Evolutionary conservation across 64 coral and sea anemone species (phyloP).

Genomic region (Stylophora pistillata): DNA sequence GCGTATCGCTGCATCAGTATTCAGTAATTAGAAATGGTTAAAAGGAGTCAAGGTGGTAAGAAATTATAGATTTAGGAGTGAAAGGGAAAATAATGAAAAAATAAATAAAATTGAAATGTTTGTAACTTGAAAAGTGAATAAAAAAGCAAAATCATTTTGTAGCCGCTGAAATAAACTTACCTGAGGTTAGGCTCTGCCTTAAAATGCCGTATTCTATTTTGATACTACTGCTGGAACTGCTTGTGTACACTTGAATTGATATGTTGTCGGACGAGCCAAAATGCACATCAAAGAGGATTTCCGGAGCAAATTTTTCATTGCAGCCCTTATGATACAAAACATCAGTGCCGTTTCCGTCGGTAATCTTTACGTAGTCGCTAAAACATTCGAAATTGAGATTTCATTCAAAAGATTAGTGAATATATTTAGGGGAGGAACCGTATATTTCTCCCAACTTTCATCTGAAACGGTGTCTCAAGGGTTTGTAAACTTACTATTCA

Average conservation of each 20-base stretch:
- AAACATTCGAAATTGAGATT: background rate
- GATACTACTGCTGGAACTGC: background rate
- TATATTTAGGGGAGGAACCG: background rate
- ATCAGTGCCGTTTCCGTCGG: background rate
- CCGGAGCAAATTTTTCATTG: background rate
- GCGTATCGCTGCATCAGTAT: too few species aligned
- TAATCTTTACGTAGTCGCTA: background rate
- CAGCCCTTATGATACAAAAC: background rate
- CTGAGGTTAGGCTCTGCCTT: background rate
- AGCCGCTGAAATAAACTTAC: background rate
- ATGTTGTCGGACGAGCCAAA: background rate
- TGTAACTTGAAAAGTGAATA: too few species aligned
- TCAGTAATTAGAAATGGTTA: too few species aligned
- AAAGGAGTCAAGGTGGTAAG: too few species aligned
- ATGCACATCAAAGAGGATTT: background rate
- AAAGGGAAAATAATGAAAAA: too few species aligned
- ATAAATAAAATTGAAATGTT: too few species aligned
- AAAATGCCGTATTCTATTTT: conserved; percentile 3
- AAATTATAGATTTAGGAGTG: too few species aligned
- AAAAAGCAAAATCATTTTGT: background rate
- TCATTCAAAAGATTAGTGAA: background rate
- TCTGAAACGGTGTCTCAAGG: too few species aligned
- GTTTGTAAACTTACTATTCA: too few species aligned
- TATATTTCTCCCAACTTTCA: too few species aligned
- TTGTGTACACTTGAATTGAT: background rate